Evolutionary conservation across 2,888 invertebrate genomes (phyloP).

Genomic region (Apoda limacodes): DNA sequence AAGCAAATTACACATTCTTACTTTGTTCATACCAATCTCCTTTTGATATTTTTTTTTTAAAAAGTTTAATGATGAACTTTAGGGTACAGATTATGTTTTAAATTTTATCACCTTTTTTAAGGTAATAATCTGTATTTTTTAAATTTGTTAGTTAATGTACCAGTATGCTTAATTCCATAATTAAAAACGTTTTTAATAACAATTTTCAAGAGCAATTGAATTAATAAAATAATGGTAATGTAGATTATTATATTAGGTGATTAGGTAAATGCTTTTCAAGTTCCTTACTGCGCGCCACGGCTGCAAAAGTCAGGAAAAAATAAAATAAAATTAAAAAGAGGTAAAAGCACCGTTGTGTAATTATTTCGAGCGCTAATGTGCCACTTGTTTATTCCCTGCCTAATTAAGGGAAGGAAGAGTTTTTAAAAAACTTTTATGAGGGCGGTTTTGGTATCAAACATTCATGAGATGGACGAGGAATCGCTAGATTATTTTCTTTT

Average conservation of each 20-base stretch:
- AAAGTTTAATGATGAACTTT: no score
- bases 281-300: conserved; percentile 51
- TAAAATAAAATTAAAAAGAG: conserved; percentile 25
- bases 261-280: conserved; percentile 61
- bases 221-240: no score
- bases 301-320: conserved; percentile 34
- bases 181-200: no score
- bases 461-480: conserved; percentile 46
- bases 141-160: no score
- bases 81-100: conserved; percentile 21
- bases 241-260: conserved; percentile 45
- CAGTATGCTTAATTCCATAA: no score
- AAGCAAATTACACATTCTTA: conserved; percentile 53
- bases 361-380: conserved; percentile 66
- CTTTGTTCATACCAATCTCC: conserved; percentile 41
- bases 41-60: no score
- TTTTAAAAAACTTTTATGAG: conserved; percentile 48
- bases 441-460: conserved; percentile 54
- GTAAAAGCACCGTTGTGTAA: conserved; percentile 44
- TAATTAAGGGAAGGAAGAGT: conserved; percentile 63
- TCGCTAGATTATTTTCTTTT: conserved; percentile 32
- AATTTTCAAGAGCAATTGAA: no score
- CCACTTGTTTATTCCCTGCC: conserved; percentile 65
- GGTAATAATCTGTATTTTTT: no score
- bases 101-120: no score